Evolutionary conservation across 1,140 invertebrate species (phyloP).

Genomic region (Druon quercuslanigerum): DNA sequence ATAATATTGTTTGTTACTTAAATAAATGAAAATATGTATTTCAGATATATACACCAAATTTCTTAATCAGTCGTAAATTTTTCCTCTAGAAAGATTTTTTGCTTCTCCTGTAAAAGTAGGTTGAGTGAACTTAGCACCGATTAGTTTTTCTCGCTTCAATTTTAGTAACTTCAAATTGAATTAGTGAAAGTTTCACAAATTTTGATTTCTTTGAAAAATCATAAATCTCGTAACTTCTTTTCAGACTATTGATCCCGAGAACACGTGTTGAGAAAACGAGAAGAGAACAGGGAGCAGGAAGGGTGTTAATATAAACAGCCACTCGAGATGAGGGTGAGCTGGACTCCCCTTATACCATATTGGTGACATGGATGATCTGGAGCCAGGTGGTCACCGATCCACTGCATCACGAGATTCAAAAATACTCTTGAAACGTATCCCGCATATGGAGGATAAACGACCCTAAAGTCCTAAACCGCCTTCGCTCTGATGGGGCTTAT

Average conservation of each 20-base stretch:
- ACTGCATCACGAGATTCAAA: slow-evolving; percentile 10
- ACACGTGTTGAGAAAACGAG: background rate
- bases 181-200: no score
- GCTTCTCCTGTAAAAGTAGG: no score
- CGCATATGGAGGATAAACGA: background rate
- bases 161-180: no score
- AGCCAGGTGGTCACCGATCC: slow-evolving; percentile 12
- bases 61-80: no score
- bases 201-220: background rate
- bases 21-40: no score
- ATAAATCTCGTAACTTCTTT: slow-evolving; percentile 7
- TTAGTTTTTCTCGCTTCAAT: no score
- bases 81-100: no score
- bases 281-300: background rate
- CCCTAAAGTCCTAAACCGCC: background rate
- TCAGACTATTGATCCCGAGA: background rate
- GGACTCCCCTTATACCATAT: background rate
- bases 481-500: background rate
- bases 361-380: slow-evolving; percentile 11
- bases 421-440: background rate
- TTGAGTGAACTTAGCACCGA: no score
- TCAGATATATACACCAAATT: no score
- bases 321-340: background rate
- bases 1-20: no score
- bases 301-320: slow-evolving; percentile 17